Conservation (phyloP, 2,888 invertebrate genomes). For the Trichogramma dendrolimi region DNA sequence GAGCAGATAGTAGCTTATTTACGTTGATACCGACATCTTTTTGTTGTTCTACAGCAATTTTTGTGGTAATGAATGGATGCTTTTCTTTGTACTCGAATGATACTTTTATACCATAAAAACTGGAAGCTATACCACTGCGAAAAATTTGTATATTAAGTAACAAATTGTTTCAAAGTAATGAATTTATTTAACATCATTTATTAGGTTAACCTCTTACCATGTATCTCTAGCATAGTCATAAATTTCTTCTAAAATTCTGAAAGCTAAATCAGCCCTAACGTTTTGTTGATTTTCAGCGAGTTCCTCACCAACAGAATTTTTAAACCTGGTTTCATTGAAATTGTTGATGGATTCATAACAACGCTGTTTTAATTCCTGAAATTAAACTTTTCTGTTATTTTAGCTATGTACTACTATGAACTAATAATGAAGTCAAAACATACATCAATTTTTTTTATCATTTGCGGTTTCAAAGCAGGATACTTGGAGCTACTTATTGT, state of each 20-base stretch:
- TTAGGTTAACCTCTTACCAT: conserved; percentile 33
- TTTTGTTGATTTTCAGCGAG: conserved; percentile 31
- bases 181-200: neutral
- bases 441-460: conserved; percentile 35
- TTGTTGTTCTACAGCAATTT: conserved; percentile 33
- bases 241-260: conserved; percentile 41
- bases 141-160: neutral
- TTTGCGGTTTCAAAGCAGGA: conserved; percentile 30
- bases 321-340: conserved; percentile 31
- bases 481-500: conserved; percentile 38
- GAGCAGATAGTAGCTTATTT: conserved; percentile 35
- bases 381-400: conserved; percentile 4
- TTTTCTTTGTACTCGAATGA: conserved; percentile 34
- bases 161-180: neutral
- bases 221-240: conserved; percentile 42
- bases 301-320: conserved; percentile 33
- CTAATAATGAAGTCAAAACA: conserved; percentile 12
- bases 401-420: neutral
- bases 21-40: conserved; percentile 39
- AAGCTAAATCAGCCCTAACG: conserved; percentile 36
- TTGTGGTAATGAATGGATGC: conserved; percentile 28
- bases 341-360: conserved; percentile 31
- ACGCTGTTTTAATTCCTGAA: conserved; percentile 36
- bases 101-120: conserved; percentile 36
- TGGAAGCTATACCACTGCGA: conserved; percentile 39